Evolutionary conservation across 2,888 invertebrate genomes (phyloP).

Genomic region (Sarcophaga carnaria): DNA sequence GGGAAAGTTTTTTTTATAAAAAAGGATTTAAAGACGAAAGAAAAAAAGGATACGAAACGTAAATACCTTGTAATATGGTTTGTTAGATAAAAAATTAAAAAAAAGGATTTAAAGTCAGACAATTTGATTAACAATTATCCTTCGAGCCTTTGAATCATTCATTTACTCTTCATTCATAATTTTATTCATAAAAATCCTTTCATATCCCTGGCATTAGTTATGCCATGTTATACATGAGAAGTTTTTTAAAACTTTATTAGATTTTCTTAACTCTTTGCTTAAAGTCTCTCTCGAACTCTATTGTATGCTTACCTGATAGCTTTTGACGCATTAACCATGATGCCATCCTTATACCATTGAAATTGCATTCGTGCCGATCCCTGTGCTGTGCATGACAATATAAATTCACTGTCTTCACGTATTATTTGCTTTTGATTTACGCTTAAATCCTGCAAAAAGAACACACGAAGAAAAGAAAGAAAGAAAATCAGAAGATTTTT

Average conservation of each 20-base stretch:
- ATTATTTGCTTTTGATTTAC: slow-evolving; percentile 83
- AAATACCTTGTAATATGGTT: too few species aligned
- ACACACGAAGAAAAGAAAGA: slow-evolving; percentile 6
- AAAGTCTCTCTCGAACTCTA: too few species aligned
- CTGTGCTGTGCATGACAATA: slow-evolving; percentile 89
- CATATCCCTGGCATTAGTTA: neutral
- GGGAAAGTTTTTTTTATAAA: too few species aligned
- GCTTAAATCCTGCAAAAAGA: slow-evolving; percentile 82
- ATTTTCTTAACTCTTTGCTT: too few species aligned
- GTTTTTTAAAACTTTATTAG: too few species aligned
- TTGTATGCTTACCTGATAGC: slow-evolving; percentile 85
- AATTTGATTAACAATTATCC: neutral
- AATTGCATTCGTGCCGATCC: slow-evolving; percentile 89
- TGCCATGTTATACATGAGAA: neutral
- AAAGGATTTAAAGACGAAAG: too few species aligned
- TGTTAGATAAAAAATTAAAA: too few species aligned
- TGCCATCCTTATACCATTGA: slow-evolving; percentile 91
- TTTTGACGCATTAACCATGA: slow-evolving; percentile 88
- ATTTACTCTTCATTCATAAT: neutral
- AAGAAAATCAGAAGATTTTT: neutral
- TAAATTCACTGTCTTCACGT: slow-evolving; percentile 89
- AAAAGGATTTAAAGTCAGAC: too few species aligned
- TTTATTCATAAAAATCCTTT: too few species aligned
- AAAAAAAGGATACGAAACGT: too few species aligned
- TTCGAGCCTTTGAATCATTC: neutral